These are phyloP conservation scores for Nannoperca australis DNA, from an alignment of 2,797 vertebrate species.

Conservation along the genomic window DNA sequence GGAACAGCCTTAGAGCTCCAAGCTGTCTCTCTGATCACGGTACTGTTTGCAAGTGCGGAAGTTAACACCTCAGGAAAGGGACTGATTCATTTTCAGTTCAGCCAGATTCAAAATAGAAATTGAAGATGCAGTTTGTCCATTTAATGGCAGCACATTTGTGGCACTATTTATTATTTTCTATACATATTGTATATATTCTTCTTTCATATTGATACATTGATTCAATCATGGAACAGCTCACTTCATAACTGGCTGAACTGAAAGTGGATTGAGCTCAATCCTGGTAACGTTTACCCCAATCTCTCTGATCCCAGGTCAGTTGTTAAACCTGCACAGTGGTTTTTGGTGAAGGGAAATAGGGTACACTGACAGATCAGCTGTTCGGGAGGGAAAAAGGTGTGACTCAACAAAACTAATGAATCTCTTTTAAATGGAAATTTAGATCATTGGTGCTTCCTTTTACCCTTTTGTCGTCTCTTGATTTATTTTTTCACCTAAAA, in stretches of 20 bases:
- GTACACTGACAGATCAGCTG: constrained; percentile 53
- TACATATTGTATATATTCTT: constrained; percentile 62
- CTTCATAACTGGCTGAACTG: constrained; percentile 55
- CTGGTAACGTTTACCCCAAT: constrained; percentile 31
- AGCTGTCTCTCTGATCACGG: constrained; percentile 63
- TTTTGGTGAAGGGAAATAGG: constrained; percentile 7
- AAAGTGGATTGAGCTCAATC: constrained; percentile 66
- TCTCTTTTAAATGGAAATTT: constrained; percentile 75
- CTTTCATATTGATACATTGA: constrained; percentile 51
- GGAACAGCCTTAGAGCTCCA: constrained; percentile 55
- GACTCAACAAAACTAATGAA: constrained; percentile 55
- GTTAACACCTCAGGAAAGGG: constrained; percentile 39
- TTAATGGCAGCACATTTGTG: constrained; percentile 51
- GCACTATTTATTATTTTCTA: constrained; percentile 54
- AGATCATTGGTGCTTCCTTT: constrained; percentile 88
- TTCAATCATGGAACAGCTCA: constrained; percentile 34
- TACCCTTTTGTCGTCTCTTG: constrained; percentile 55
- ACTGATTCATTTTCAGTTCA: constrained; percentile 71
- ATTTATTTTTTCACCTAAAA: constrained; percentile 67
- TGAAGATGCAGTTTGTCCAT: constrained; percentile 45
- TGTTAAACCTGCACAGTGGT: constrained; percentile 25
- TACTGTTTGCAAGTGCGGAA: constrained; percentile 39
- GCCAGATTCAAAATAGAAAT: constrained; percentile 29
- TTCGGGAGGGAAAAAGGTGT: constrained; percentile 21
- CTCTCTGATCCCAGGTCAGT: constrained; percentile 62